Base-by-base conservation (phyloP, 2,888 invertebrate genomes). In the Marronus borbonicus region DNA sequence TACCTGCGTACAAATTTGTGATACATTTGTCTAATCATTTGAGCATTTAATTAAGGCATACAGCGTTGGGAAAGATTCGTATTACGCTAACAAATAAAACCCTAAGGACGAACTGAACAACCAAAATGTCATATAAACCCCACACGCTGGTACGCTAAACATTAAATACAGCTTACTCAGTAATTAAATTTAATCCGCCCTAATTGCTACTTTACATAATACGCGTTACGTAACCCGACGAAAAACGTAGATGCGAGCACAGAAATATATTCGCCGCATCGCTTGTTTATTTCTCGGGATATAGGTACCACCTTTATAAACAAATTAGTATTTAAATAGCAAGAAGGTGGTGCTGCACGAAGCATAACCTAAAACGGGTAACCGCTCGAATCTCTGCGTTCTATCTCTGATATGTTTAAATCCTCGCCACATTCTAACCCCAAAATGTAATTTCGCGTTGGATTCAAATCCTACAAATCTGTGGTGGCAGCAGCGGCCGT, bases 361-460 rank as follows among this genome's bases (percentile, higher is more conserved):
- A 58, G 20, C 17, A 8, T 8, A 20, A 58, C 17, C 24, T 58
- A 24, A n/a, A 31, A 60, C 14, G 24, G 60, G 24, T 44, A 12
- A 20, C 55, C 60, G 60, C 49, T 24, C 39, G 68, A 76, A 76
- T 76, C 76, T 68, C 68, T 68, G 52, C 68, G 52, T 76, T 76
- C 68, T 68, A 76, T 76, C 58, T 76, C 76, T 76, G 76, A 76
- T 76, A 68, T 49, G 72, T 74, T 60, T 62, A 74, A 74, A 74
- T 74, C 76, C 68, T 58, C 58, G 60, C 76, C 76, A 50, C 76
- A 76, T 76, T 76, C 68, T 28, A 49, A 68, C 76, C 66, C 76
- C 69, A 39, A 52, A 76, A 76, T 64, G 78, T 75, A 78, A 78
- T 78, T 78, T 78, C 69, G 72, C 69, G 62, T 69, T 52, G 75